phyloP scores from a whole-genome alignment of 2,888 invertebrate genomes.

The Crioceris asparagi region DNA sequence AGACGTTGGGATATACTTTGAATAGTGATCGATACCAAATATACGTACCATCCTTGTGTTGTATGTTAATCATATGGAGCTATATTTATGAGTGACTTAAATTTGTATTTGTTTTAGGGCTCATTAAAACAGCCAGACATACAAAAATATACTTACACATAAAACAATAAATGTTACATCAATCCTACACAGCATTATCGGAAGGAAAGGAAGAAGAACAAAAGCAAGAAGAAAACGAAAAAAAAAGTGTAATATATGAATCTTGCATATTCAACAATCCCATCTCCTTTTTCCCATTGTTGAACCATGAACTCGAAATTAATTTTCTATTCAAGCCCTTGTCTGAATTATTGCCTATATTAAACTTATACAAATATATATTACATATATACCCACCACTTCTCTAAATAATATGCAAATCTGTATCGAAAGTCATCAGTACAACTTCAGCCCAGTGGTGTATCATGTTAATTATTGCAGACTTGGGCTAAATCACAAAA shows the following conservation, averaged over 20 bases:
- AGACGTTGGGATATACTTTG: no score
- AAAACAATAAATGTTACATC: no score
- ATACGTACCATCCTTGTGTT: no score
- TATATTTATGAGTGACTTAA: no score
- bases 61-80: no score
- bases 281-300: conserved; percentile 5
- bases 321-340: conserved; percentile 11
- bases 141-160: no score
- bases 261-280: conserved; percentile 8
- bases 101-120: no score
- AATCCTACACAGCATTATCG: no score
- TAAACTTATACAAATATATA: conserved; percentile 14
- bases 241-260: conserved; percentile 5
- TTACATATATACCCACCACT: conserved; percentile 14
- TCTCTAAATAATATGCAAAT: conserved; percentile 16
- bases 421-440: conserved; percentile 5
- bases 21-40: no score
- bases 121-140: no score
- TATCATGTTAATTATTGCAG: neutral
- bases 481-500: neutral
- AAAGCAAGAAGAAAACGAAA: conserved; percentile 2
- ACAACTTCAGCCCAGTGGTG: conserved; percentile 3
- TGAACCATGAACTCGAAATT: conserved; percentile 11
- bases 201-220: no score
- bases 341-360: conserved; percentile 13